A percentile compares a stretch with the other conserved stretches of the same genome.
Evolutionary conservation across 2,797 vertebrate species (phyloP).

Genomic region (Prunella strophiata): DNA sequence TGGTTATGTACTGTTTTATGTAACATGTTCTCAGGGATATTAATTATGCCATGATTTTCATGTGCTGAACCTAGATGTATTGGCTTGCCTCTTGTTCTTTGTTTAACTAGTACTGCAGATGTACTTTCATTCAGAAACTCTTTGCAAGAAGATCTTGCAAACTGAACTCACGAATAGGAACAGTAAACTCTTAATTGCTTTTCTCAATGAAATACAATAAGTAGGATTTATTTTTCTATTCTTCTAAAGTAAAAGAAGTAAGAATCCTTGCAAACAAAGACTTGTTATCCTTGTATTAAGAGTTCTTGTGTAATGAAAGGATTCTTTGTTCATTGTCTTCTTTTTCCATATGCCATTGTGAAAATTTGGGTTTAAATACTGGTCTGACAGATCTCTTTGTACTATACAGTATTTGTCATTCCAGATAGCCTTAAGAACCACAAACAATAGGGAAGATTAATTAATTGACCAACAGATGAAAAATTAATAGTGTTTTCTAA

Average conservation of each 20-base stretch:
- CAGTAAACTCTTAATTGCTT: neutral
- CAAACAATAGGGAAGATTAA: neutral
- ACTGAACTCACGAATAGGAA: neutral
- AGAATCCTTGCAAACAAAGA: neutral
- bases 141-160: neutral
- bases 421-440: neutral
- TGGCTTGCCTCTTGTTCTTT: neutral
- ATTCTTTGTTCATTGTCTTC: neutral
- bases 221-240: neutral
- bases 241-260: neutral
- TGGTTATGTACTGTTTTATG: neutral
- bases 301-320: neutral
- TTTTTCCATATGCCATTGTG: neutral
- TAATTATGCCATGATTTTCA: neutral
- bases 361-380: neutral
- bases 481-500: neutral
- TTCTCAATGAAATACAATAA: neutral
- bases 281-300: neutral
- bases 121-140: neutral
- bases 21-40: neutral
- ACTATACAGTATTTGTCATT: neutral
- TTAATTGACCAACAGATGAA: neutral
- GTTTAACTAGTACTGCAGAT: neutral
- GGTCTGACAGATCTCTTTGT: neutral
- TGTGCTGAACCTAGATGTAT: neutral